Percentiles rank a stretch among this genome's conserved stretches.
phyloP scores from a whole-genome alignment of 1,140 invertebrate genomes.

The Dinoponera quadriceps region DNA sequence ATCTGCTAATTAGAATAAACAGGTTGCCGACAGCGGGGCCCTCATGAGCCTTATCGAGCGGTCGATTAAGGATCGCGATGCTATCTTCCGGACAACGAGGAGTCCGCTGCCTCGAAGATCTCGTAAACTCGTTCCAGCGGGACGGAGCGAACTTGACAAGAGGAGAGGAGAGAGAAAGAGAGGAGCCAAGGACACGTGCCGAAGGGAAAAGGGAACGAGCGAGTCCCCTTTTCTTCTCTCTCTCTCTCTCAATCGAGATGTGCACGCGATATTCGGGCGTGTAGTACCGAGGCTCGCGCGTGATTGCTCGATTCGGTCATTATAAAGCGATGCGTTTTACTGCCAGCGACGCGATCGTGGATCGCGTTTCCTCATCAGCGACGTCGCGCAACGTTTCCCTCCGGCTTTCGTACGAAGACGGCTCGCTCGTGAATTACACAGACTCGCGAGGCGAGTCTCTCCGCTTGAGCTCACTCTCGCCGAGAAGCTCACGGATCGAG shows the following conservation, averaged over 20 bases:
- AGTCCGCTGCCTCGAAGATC: constrained; percentile 55
- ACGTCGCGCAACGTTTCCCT: background rate
- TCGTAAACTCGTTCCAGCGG: constrained; percentile 68
- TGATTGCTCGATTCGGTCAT: constrained; percentile 65
- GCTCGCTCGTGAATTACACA: constrained; percentile 20
- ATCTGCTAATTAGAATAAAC: constrained; percentile 72
- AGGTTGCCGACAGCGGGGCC: constrained; percentile 65
- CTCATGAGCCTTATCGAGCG: constrained; percentile 62
- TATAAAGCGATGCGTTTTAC: constrained; percentile 50
- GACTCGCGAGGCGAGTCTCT: constrained; percentile 3
- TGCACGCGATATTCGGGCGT: background rate
- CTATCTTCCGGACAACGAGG: constrained; percentile 59
- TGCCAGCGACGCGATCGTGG: background rate
- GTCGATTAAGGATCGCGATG: constrained; percentile 70
- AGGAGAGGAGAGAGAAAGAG: background rate
- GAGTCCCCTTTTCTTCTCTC: background rate
- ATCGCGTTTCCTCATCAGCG: constrained; percentile 37
- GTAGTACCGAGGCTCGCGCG: constrained; percentile 8
- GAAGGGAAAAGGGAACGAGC: constrained; percentile 3
- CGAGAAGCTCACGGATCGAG: background rate
- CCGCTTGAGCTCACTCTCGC: background rate
- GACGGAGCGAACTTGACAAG: background rate
- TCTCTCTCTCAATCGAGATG: background rate
- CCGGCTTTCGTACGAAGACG: background rate
- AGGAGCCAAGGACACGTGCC: constrained; percentile 56